These are phyloP conservation scores for Piaya cayana DNA, from an alignment of 2,113 vertebrate species.

Conservation along the genomic window DNA sequence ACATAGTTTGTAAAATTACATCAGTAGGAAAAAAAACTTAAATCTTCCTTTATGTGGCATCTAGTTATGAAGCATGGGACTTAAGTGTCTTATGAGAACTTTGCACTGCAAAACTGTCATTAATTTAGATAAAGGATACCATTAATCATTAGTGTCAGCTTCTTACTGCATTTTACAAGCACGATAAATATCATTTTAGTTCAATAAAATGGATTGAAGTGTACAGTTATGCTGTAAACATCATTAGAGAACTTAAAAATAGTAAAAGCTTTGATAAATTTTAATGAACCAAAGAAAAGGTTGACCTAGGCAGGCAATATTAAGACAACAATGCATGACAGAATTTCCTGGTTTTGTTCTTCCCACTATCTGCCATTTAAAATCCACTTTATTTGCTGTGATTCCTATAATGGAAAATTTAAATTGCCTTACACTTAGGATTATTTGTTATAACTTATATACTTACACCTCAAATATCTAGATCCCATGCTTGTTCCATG, in stretches of 20 bases:
- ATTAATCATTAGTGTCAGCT: not conserved
- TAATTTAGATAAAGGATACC: not conserved
- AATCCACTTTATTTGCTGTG: not conserved
- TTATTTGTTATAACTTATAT: not conserved
- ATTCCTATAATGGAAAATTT: not conserved
- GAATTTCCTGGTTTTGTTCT: not conserved
- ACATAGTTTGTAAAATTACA: not conserved
- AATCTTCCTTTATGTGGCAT: not conserved
- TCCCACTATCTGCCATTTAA: not conserved
- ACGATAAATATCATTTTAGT: not conserved
- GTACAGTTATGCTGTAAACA: not conserved
- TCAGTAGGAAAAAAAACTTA: not conserved
- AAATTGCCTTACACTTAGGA: not conserved
- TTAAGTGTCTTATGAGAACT: not conserved
- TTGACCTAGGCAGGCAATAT: not conserved
- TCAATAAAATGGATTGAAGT: slow-evolving; percentile 22
- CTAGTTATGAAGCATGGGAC: not conserved
- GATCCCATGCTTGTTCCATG: not conserved
- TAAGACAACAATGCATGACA: not conserved
- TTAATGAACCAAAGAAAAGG: not conserved
- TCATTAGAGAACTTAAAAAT: not conserved
- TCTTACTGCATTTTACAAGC: not conserved
- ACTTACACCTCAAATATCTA: not conserved
- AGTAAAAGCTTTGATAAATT: slow-evolving; percentile 1
- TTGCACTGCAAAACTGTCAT: not conserved